Evolutionary conservation across 2,113 vertebrate species (phyloP).

Genomic region (Arvicanthis niloticus): DNA sequence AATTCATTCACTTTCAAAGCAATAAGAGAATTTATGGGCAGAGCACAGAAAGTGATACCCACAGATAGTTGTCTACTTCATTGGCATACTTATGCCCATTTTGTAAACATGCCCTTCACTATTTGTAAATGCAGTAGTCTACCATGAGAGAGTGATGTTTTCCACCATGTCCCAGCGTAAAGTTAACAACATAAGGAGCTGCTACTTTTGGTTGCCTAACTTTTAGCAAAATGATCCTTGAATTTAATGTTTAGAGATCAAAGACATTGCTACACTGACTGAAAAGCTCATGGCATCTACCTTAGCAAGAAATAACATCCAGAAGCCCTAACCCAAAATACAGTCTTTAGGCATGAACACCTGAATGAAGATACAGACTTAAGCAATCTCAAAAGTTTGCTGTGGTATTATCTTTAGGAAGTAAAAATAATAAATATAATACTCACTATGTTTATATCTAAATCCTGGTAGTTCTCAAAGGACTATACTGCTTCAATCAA

Average conservation of each 20-base stretch:
- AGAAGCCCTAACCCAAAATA: not conserved
- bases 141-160: accelerated
- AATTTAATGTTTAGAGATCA: not conserved
- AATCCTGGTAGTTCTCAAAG: not conserved
- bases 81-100: not conserved
- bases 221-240: not conserved
- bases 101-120: accelerated
- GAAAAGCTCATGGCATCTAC: not conserved
- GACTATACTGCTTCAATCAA: not conserved
- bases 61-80: too few relatives aligned
- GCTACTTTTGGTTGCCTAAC: not conserved
- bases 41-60: not conserved
- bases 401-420: not conserved
- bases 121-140: not conserved
- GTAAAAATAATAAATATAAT: not conserved
- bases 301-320: not conserved
- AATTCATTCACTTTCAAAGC: not conserved
- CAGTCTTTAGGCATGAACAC: not conserved
- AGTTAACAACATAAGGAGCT: not conserved
- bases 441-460: not conserved
- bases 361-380: not conserved
- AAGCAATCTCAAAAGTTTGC: not conserved
- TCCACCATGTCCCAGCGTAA: too few relatives aligned
- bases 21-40: not conserved
- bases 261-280: not conserved